These are phyloP conservation scores for Thamnophis sirtalis DNA, from an alignment of 2,113 vertebrate genomes.

Conservation along the genomic window DNA sequence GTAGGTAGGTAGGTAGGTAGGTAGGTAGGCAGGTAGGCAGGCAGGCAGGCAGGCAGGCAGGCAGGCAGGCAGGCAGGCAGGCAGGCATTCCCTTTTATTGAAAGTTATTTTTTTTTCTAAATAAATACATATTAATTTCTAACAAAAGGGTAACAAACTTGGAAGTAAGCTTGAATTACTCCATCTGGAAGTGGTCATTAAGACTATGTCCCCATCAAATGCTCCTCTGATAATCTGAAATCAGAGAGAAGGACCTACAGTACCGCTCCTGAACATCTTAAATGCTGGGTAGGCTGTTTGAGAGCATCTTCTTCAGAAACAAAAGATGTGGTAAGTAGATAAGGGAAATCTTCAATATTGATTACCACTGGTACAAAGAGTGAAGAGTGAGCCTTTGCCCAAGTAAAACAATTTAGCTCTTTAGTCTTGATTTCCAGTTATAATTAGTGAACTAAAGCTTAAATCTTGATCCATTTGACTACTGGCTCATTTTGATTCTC, in stretches of 20 bases:
- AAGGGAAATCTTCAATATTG: not conserved
- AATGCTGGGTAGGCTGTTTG: not conserved
- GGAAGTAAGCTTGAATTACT: not conserved
- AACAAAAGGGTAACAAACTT: not conserved
- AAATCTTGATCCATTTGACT: not conserved
- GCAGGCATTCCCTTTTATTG: not conserved
- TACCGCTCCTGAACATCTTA: not conserved
- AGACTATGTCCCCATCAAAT: not conserved
- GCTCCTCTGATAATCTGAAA: not conserved
- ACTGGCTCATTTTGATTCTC: not conserved
- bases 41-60: not conserved
- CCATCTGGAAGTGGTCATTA: not conserved
- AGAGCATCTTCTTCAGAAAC: not conserved
- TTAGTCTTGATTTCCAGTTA: not conserved
- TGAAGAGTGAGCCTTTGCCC: not conserved
- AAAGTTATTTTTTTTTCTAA: not conserved
- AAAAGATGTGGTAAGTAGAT: not conserved
- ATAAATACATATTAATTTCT: not conserved
- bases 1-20: no score
- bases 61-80: no score
- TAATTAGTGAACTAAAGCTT: not conserved
- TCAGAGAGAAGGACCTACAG: not conserved
- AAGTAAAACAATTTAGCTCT: not conserved
- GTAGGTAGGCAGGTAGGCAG: no score
- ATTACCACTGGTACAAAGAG: not conserved